Evolutionary conservation across 2,113 vertebrate species (phyloP).

Genomic region (Hipposideros armiger): DNA sequence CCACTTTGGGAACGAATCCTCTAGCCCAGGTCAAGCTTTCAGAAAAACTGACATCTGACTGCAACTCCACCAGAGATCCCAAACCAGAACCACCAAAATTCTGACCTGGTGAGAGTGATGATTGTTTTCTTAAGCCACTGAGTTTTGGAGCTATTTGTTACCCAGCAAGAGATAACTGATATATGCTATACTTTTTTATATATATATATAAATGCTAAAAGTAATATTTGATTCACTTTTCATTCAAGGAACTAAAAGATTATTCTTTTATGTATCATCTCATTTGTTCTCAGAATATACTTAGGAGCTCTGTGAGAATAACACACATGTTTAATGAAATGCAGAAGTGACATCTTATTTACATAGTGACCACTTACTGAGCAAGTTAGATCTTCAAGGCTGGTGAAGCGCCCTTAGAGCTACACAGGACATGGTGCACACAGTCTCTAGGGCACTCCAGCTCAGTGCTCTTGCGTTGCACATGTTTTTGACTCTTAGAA

Average conservation of each 20-base stretch:
- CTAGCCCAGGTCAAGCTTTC: neutral
- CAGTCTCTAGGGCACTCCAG: too few relatives aligned
- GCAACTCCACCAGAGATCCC: neutral
- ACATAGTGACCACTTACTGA: accelerated
- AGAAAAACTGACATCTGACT: neutral
- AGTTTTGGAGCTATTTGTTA: neutral
- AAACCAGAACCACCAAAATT: neutral
- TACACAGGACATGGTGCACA: accelerated
- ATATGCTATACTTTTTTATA: too few relatives aligned
- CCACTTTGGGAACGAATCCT: neutral
- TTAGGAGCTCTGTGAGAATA: neutral
- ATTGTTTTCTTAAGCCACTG: neutral
- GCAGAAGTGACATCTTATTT: too few relatives aligned
- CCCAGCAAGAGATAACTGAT: neutral
- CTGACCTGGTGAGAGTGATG: too few relatives aligned
- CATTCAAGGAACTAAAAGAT: neutral
- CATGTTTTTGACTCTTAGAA: neutral
- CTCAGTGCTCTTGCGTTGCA: neutral
- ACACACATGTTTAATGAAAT: neutral
- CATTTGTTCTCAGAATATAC: neutral
- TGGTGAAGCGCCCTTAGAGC: neutral
- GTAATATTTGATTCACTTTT: neutral
- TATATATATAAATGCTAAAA: too few relatives aligned
- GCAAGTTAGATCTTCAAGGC: too few relatives aligned
- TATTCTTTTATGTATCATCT: neutral